A percentile compares a stretch with the other conserved stretches of the same genome.
These are phyloP conservation scores for Ophthalmolycus amberensis DNA, from an alignment of 2,113 vertebrate species.

Conservation along the genomic window DNA sequence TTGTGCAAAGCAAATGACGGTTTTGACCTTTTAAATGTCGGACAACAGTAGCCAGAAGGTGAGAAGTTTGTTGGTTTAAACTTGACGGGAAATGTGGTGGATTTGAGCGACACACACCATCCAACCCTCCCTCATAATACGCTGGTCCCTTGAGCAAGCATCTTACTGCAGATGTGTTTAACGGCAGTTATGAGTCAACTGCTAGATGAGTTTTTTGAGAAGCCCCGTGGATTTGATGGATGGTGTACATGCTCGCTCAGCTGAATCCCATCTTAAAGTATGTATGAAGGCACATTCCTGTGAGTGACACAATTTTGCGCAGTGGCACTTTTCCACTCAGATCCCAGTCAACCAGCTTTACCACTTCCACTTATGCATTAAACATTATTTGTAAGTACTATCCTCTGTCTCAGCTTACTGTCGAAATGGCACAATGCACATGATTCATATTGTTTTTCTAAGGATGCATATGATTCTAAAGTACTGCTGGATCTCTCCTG, in stretches of 20 bases:
- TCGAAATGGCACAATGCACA: constrained; percentile 13
- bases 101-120: not conserved
- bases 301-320: constrained; percentile 19
- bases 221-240: constrained; percentile 29
- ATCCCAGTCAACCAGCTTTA: constrained; percentile 40
- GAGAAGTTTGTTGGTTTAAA: not conserved
- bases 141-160: constrained; percentile 26
- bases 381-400: constrained; percentile 31
- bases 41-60: not conserved
- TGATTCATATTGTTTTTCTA: constrained; percentile 21
- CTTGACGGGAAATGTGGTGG: not conserved
- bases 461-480: not conserved
- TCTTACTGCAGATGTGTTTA: constrained; percentile 38
- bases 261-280: constrained; percentile 26
- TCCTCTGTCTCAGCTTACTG: constrained; percentile 6
- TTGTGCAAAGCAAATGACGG: not conserved
- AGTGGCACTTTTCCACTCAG: constrained; percentile 22
- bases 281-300: constrained; percentile 17
- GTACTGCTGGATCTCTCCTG: not conserved
- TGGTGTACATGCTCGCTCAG: constrained; percentile 24
- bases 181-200: constrained; percentile 49
- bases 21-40: constrained; percentile 5
- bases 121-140: not conserved
- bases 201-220: constrained; percentile 37
- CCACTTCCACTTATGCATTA: constrained; percentile 56